Conservation (phyloP, 2,113 vertebrate species). For the Epinephelus moara region DNA sequence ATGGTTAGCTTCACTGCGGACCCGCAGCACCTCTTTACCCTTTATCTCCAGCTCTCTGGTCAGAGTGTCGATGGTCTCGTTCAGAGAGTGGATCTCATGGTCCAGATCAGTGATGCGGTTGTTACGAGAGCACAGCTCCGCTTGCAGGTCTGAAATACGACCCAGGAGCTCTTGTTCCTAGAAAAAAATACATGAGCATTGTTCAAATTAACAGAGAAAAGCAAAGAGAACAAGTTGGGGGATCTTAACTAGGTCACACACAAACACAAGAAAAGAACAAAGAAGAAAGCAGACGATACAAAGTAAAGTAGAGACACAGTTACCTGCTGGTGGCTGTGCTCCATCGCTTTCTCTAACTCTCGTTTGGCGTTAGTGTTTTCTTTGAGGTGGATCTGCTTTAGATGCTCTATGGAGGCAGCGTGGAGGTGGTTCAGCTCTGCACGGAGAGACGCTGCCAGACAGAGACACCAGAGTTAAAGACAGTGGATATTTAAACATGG, state of each 20-base stretch:
- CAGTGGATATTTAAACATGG: no score
- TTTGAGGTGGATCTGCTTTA: conserved; percentile 92
- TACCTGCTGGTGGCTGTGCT: conserved; percentile 91
- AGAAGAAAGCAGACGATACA: not conserved
- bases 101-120: conserved; percentile 94
- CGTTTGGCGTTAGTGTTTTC: conserved; percentile 88
- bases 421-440: conserved; percentile 97
- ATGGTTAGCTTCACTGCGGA: conserved; percentile 95
- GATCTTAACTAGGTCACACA: not conserved
- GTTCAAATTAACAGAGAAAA: not conserved
- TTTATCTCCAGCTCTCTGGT: conserved; percentile 96
- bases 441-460: conserved; percentile 89
- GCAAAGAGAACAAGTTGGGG: not conserved
- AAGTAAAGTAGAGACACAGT: rapidly evolving
- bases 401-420: conserved; percentile 91
- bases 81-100: conserved; percentile 93
- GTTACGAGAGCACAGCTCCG: conserved; percentile 91
- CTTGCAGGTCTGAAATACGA: conserved; percentile 90
- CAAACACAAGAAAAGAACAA: not conserved
- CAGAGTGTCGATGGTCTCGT: conserved; percentile 93
- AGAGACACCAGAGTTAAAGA: not conserved
- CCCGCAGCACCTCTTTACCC: conserved; percentile 95
- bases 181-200: not conserved
- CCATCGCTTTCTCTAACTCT: conserved; percentile 91
- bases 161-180: conserved; percentile 93